Evolutionary conservation across 2,888 invertebrate species (phyloP).

Genomic region (Priocnemis perturbator): DNA sequence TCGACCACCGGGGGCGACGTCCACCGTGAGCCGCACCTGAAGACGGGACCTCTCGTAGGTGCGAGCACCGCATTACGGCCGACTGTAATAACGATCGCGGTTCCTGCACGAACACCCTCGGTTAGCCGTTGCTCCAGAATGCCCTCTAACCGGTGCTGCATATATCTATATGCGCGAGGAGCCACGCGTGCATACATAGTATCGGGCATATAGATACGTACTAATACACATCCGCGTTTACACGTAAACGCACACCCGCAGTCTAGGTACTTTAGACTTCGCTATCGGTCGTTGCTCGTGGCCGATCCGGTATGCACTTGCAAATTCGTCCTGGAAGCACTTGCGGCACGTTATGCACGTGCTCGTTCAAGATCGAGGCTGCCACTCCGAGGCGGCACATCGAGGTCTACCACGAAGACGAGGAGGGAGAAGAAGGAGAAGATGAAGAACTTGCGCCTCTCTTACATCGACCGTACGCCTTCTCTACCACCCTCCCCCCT

Average conservation of each 20-base stretch:
- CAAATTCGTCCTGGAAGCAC: constrained; percentile 49
- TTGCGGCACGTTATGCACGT: constrained; percentile 9
- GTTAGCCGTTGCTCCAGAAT: no score
- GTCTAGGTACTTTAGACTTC: constrained; percentile 2
- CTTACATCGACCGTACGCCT: background rate
- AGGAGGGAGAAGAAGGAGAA: background rate
- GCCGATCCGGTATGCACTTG: constrained; percentile 39
- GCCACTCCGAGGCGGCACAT: background rate
- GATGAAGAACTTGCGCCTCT: constrained; percentile 5
- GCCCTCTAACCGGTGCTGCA: no score
- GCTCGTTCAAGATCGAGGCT: background rate
- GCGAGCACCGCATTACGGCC: constrained; percentile 37
- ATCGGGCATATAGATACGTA: no score
- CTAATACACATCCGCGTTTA: no score
- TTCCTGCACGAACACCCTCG: constrained; percentile 32
- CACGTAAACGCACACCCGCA: background rate
- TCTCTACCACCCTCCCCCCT: constrained; percentile 10
- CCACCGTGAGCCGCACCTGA: constrained; percentile 29
- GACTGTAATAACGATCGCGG: constrained; percentile 35
- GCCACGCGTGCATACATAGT: no score
- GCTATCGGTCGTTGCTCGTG: constrained; percentile 22
- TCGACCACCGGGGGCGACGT: constrained; percentile 28
- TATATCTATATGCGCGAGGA: no score
- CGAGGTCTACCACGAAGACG: constrained; percentile 6
- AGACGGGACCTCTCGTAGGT: constrained; percentile 27